phyloP scores from a whole-genome alignment of 92 coral and sea anemone genomes.

The Actinostola sp. region DNA sequence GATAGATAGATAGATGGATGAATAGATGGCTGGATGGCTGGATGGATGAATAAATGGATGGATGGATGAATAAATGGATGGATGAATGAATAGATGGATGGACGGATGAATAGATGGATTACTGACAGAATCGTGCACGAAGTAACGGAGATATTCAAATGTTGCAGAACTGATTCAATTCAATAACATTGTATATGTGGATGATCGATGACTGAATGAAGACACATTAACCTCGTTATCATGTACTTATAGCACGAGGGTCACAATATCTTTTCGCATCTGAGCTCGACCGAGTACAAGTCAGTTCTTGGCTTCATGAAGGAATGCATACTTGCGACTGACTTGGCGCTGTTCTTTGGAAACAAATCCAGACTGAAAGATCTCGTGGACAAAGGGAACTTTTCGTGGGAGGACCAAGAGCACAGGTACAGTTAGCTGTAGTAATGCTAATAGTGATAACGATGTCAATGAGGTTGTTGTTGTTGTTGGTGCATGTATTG shows the following conservation, averaged over 20 bases:
- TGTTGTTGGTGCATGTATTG: not conserved
- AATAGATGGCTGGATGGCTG: too few species aligned
- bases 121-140: too few species aligned
- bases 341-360: constrained; percentile 95
- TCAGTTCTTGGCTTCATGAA: constrained; percentile 96
- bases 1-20: too few species aligned
- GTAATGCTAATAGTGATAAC: not conserved
- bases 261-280: constrained; percentile 94
- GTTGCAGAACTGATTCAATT: too few species aligned
- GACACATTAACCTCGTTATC: not conserved
- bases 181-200: too few species aligned
- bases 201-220: not conserved
- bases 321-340: constrained; percentile 97
- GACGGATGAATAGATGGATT: too few species aligned
- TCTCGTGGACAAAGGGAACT: constrained; percentile 71
- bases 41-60: too few species aligned
- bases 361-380: constrained; percentile 91
- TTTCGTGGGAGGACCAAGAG: constrained; percentile 94
- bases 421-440: constrained; percentile 65
- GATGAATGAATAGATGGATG: too few species aligned
- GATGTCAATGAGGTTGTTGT: not conserved
- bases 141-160: too few species aligned
- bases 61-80: too few species aligned
- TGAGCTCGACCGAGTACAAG: constrained; percentile 92
- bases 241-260: constrained; percentile 83